Evolutionary conservation across 1,140 invertebrate species (phyloP), one percentile per base, ranked within the genome.

Genomic region (Zaprionus ornatus): DNA sequence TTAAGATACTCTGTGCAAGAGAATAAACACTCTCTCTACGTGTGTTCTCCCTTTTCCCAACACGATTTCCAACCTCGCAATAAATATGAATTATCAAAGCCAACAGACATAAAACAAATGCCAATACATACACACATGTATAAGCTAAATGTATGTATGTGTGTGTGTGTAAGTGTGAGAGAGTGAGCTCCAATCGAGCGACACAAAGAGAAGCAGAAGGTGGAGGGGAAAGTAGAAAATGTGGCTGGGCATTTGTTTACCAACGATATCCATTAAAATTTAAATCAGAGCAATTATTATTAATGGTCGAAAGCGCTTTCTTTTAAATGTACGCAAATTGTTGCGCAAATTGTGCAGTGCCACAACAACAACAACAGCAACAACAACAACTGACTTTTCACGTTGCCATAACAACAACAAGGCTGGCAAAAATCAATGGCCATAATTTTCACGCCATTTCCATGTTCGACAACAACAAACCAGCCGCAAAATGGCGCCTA

Each of bases 241-340:
- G 40, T 9, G 13, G 19, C 45, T 50, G 57, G 48, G 67, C 83
- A 70, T 72, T 80, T 90, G 86, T 76, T 86, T 86, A 64, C 79
- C 86, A 79, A 74, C 82, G 79, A 90, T 90, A 77, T 77, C 86
- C 86, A 90, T 90, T 90, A 90, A 90, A 90, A 90, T 90, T 90
- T 90, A 86, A 90, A 90, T 76, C 86, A 83, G 61, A 82, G 80
- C 86, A 90, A 90, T 90, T 90, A 90, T 90, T 86, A 90, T 90
- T 90, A 80, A 90, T 90, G 86, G 82, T 72, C 70, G 65, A 79
- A 74, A 75, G 71, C 67, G 68, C 66, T 80, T 86, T 90, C 52
- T 90, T 80, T 85, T 90, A 86, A 83, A 87, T 88, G 83, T 86
- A 74, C 75, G 86, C 83, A 79, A 87, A 86, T 87, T 87, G 83